Percentiles rank a stretch among this genome's conserved stretches.
These are phyloP conservation scores for Embidobia sp. DNA, from an alignment of 2,888 invertebrate genomes.

Conservation along the genomic window DNA sequence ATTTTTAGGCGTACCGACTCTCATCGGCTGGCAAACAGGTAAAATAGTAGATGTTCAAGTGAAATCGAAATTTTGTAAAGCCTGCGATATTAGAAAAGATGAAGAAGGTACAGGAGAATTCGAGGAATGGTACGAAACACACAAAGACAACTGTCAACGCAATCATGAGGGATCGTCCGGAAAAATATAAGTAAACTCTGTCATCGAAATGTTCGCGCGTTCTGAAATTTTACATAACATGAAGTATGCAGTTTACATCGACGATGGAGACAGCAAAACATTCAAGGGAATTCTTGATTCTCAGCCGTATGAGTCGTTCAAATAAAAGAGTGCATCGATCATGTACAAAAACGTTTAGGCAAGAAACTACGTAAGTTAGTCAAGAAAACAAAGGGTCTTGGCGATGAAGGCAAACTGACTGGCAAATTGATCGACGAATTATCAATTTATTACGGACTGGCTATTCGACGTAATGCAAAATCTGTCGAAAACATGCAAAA, in stretches of 20 bases:
- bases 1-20: conserved; percentile 9
- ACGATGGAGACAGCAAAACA: conserved; percentile 35
- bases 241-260: conserved; percentile 40
- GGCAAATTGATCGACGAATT: conserved; percentile 60
- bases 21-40: conserved; percentile 44
- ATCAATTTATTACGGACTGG: conserved; percentile 9
- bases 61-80: conserved; percentile 45
- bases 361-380: conserved; percentile 20
- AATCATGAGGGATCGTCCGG: conserved; percentile 61
- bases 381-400: conserved; percentile 31
- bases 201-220: conserved; percentile 42
- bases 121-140: conserved; percentile 20
- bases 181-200: conserved; percentile 59
- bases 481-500: conserved; percentile 2
- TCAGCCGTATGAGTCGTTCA: conserved; percentile 16
- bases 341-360: conserved; percentile 47
- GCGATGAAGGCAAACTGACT: conserved; percentile 34
- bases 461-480: conserved; percentile 3
- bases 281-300: conserved; percentile 38
- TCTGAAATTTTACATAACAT: conserved; percentile 27
- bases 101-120: conserved; percentile 11
- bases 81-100: conserved; percentile 42
- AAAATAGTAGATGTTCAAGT: conserved; percentile 49
- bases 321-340: conserved; percentile 47
- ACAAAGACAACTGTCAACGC: conserved; percentile 6